These are phyloP conservation scores for Beaufortia kweichowensis DNA, from an alignment of 2,113 vertebrate genomes.

Conservation along the genomic window DNA sequence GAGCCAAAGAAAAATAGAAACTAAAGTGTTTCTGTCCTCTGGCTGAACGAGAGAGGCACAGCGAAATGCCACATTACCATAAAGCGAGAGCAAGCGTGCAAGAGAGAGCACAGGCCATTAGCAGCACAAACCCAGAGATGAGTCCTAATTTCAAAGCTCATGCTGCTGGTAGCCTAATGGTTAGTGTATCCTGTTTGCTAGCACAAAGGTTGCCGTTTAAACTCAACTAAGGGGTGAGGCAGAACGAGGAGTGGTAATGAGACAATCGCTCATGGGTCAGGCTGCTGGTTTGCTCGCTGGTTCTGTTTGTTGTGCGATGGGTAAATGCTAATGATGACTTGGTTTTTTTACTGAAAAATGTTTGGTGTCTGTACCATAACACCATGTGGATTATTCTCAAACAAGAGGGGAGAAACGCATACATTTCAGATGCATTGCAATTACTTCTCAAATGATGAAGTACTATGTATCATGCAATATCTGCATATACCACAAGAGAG, in stretches of 20 bases:
- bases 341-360: neutral
- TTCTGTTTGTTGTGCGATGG: conserved; percentile 1
- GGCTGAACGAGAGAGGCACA: conserved; percentile 29
- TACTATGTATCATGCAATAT: no score
- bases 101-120: conserved; percentile 59
- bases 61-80: conserved; percentile 79
- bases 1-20: conserved; percentile 30
- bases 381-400: no score
- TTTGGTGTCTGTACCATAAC: neutral
- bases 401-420: no score
- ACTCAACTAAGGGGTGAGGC: conserved; percentile 3
- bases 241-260: neutral
- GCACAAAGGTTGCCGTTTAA: conserved; percentile 14
- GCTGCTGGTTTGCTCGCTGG: neutral
- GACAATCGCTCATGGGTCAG: neutral
- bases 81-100: conserved; percentile 65
- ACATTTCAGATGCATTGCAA: no score
- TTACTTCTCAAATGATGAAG: no score
- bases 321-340: neutral
- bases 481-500: no score
- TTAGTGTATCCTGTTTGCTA: conserved; percentile 12
- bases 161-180: neutral
- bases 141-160: conserved; percentile 12
- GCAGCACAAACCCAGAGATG: neutral
- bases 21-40: conserved; percentile 36